Conservation (phyloP, 2,113 vertebrate genomes). For the Tinamus guttatus region DNA sequence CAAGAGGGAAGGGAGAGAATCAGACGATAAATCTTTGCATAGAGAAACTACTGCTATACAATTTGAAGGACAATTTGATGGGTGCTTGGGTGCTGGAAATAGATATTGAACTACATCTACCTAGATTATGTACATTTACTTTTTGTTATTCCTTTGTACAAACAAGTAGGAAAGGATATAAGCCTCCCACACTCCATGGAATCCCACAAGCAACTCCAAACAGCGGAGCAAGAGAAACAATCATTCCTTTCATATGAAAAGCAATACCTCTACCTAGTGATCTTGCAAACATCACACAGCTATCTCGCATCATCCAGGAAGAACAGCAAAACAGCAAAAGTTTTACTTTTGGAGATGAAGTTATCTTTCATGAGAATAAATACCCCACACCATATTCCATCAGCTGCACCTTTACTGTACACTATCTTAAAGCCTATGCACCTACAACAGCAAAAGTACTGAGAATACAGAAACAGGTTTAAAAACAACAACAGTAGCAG, state of each 20-base stretch:
- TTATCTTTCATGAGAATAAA: not conserved
- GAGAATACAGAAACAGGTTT: not conserved
- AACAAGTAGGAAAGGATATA: not conserved
- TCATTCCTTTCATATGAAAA: not conserved
- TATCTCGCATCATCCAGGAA: not conserved
- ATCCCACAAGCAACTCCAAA: not conserved
- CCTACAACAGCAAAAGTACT: not conserved
- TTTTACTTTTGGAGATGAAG: not conserved
- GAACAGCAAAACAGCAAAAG: not conserved
- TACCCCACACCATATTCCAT: not conserved
- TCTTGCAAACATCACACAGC: not conserved
- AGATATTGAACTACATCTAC: not conserved
- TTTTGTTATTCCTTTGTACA: not conserved
- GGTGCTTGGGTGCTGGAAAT: not conserved
- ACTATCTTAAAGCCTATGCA: not conserved
- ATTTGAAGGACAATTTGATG: constrained; percentile 33
- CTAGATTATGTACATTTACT: not conserved
- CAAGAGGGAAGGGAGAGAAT: constrained; percentile 76
- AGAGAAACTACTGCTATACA: constrained; percentile 16
- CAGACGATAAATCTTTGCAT: constrained; percentile 67
- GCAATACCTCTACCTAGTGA: not conserved
- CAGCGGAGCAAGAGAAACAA: not conserved
- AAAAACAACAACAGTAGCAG: not conserved
- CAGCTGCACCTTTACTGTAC: not conserved
- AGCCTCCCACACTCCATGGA: not conserved